These are phyloP conservation scores for Ploceus nigricollis DNA, from an alignment of 2,113 vertebrate species.

Conservation along the genomic window DNA sequence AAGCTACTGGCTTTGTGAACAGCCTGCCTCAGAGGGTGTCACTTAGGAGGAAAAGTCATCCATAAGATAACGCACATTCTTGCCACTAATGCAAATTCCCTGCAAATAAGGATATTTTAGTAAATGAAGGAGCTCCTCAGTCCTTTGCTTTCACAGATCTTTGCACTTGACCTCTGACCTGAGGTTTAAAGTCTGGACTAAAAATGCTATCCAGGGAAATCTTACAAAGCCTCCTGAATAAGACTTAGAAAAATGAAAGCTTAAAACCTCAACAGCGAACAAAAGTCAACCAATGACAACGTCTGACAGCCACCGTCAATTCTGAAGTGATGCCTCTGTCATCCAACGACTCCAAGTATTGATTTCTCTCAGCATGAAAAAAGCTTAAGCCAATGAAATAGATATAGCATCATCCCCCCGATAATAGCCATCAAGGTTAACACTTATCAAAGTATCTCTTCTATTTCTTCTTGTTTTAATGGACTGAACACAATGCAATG, in stretches of 20 bases:
- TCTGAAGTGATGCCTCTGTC: conserved; percentile 95
- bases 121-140: conserved; percentile 71
- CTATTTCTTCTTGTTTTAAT: conserved; percentile 85
- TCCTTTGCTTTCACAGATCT: conserved; percentile 72
- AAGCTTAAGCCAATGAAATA: conserved; percentile 85
- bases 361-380: conserved; percentile 88
- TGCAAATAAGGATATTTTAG: conserved; percentile 70
- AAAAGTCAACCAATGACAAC: conserved; percentile 95
- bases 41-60: conserved; percentile 74
- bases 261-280: conserved; percentile 91
- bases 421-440: conserved; percentile 94
- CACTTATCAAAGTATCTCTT: conserved; percentile 93
- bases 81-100: conserved; percentile 75
- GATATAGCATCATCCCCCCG: conserved; percentile 76
- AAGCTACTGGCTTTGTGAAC: conserved; percentile 70
- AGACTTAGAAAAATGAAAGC: conserved; percentile 90
- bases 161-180: conserved; percentile 83
- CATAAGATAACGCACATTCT: conserved; percentile 32
- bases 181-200: conserved; percentile 76
- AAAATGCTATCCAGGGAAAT: conserved; percentile 83
- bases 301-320: conserved; percentile 92
- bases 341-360: conserved; percentile 85
- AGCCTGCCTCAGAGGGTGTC: conserved; percentile 64
- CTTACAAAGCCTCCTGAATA: conserved; percentile 77
- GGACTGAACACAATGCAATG: conserved; percentile 81